Percentiles rank a stretch among this genome's conserved stretches.
Conservation (phyloP, 2,113 vertebrate genomes). For the Cricetomys ansorgei region DNA sequence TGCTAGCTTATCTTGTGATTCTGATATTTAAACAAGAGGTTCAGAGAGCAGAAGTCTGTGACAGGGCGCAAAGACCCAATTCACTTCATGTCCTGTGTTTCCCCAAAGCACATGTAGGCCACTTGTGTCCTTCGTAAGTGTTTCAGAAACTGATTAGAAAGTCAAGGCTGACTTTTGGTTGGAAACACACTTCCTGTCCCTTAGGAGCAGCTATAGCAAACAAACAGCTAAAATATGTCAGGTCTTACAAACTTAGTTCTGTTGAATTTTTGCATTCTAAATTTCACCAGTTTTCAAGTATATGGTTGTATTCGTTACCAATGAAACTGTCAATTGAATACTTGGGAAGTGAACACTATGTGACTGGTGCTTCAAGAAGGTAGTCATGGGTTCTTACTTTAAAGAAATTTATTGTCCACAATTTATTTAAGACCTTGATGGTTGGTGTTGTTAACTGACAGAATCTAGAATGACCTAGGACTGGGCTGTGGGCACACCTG, state of each 20-base stretch:
- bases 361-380: background rate
- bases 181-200: conserved; percentile 33
- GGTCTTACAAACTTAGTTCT: background rate
- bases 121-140: background rate
- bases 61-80: background rate
- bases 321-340: background rate
- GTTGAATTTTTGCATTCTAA: background rate
- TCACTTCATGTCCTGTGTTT: conserved; percentile 46
- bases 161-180: conserved; percentile 28
- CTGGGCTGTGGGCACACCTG: too few species aligned
- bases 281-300: background rate
- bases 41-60: background rate
- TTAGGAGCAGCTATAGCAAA: background rate
- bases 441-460: background rate
- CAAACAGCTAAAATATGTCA: background rate
- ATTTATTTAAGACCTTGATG: background rate
- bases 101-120: background rate
- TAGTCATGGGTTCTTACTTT: conserved; percentile 1
- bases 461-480: background rate
- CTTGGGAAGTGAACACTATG: background rate
- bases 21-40: background rate
- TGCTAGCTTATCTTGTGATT: background rate
- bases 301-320: conserved; percentile 8
- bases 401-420: conserved; percentile 17
- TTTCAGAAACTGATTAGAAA: conserved; percentile 51